Percentiles rank a stretch among this genome's conserved stretches.
These are phyloP conservation scores for Dascyllus trimaculatus DNA, from an alignment of 2,113 vertebrate genomes.

Conservation along the genomic window DNA sequence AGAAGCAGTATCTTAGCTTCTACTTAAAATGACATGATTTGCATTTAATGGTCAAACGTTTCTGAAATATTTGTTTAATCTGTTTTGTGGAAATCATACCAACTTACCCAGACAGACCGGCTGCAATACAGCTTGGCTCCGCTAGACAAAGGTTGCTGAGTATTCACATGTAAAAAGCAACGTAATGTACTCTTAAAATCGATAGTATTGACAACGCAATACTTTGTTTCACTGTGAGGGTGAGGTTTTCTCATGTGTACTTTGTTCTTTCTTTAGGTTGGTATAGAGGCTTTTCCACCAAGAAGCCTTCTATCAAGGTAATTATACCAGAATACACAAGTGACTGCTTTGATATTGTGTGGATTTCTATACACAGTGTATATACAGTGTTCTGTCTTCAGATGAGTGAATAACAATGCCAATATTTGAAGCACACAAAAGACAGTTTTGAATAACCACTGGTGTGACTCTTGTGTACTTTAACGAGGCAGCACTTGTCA, in stretches of 20 bases:
- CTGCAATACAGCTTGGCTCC: not conserved
- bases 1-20: no score
- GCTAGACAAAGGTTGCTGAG: no score
- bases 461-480: not conserved
- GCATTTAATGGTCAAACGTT: not conserved
- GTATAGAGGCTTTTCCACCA: conserved; percentile 87
- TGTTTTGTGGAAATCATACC: no score
- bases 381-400: conserved; percentile 9
- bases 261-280: conserved; percentile 76
- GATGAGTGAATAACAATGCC: not conserved
- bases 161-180: no score
- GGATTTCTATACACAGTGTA: conserved; percentile 9
- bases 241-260: conserved; percentile 13
- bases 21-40: not conserved
- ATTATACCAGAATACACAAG: conserved; percentile 34
- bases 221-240: not conserved
- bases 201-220: not conserved
- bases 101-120: not conserved
- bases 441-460: no score
- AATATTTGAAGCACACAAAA: no score
- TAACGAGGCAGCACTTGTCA: not conserved
- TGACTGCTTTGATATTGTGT: conserved; percentile 4
- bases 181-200: not conserved
- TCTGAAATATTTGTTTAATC: no score
- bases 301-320: conserved; percentile 86